These are phyloP conservation scores for Heterochromis multidens DNA, from an alignment of 2,113 vertebrate genomes.

Conservation along the genomic window DNA sequence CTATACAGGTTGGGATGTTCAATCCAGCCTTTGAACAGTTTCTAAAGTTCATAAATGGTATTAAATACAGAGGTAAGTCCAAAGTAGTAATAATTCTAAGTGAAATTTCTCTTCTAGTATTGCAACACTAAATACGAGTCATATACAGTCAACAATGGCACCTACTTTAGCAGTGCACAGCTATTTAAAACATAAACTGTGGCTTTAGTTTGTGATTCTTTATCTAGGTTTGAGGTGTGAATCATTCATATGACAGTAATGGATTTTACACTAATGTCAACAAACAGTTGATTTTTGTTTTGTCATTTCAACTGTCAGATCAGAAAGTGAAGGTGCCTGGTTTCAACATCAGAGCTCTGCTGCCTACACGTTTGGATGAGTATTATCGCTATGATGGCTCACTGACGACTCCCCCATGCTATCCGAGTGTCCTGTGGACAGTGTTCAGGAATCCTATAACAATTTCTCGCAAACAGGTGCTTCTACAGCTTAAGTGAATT, in stretches of 20 bases:
- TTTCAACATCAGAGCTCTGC: constrained; percentile 82
- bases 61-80: constrained; percentile 85
- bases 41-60: constrained; percentile 80
- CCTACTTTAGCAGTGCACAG: no score
- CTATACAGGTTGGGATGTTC: constrained; percentile 82
- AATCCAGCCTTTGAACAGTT: constrained; percentile 86
- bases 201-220: not conserved
- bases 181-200: not conserved
- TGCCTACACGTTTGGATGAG: constrained; percentile 82
- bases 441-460: constrained; percentile 84
- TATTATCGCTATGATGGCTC: constrained; percentile 93
- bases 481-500: not conserved
- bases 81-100: not conserved
- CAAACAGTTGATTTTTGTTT: not conserved
- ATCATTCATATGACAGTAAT: not conserved
- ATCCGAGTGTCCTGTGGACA: constrained; percentile 91
- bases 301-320: constrained; percentile 63
- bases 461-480: constrained; percentile 87
- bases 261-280: not conserved
- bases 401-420: constrained; percentile 94
- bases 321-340: constrained; percentile 79
- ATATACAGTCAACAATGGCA: not conserved
- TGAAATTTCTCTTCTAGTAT: no score
- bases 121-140: not conserved
- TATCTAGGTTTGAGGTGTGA: not conserved